phyloP scores from a whole-genome alignment of 1,140 invertebrate species.

The Halesus radiatus region DNA sequence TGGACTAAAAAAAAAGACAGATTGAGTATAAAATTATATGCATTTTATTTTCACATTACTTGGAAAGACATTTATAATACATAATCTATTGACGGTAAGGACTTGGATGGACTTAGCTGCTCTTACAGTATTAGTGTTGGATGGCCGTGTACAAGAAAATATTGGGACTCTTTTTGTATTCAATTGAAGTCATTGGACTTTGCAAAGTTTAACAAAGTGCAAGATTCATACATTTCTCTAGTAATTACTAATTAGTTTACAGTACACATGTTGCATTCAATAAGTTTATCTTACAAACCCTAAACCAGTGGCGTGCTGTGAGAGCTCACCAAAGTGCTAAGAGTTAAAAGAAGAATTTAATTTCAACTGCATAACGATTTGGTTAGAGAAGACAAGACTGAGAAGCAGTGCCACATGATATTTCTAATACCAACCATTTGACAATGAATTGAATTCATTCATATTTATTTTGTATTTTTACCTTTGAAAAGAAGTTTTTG shows the following conservation, averaged over 20 bases:
- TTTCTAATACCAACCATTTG: too few species aligned
- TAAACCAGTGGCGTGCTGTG: too few species aligned
- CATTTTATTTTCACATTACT: conserved; percentile 50
- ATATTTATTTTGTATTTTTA: too few species aligned
- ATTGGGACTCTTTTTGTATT: conserved; percentile 6
- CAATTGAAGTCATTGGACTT: conserved; percentile 32
- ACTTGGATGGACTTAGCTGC: conserved; percentile 56
- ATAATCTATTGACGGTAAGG: conserved; percentile 48
- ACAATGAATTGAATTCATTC: too few species aligned
- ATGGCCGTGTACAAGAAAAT: conserved; percentile 26
- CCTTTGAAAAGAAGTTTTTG: too few species aligned
- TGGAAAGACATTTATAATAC: conserved; percentile 42
- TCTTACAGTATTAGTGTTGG: conserved; percentile 30
- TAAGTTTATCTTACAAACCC: too few species aligned
- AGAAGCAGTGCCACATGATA: too few species aligned
- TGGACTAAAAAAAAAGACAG: conserved; percentile 14
- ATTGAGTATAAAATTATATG: conserved; percentile 56
- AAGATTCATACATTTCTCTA: conserved; percentile 23
- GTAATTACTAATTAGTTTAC: background rate
- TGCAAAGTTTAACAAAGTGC: conserved; percentile 37
- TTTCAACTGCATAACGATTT: too few species aligned
- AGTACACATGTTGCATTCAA: background rate
- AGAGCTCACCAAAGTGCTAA: too few species aligned
- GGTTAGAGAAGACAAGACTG: too few species aligned
- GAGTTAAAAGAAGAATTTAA: too few species aligned